A percentile compares a stretch with the other conserved stretches of the same genome.
Conservation (phyloP, 2,113 vertebrate species). For the Salminus brasiliensis region DNA sequence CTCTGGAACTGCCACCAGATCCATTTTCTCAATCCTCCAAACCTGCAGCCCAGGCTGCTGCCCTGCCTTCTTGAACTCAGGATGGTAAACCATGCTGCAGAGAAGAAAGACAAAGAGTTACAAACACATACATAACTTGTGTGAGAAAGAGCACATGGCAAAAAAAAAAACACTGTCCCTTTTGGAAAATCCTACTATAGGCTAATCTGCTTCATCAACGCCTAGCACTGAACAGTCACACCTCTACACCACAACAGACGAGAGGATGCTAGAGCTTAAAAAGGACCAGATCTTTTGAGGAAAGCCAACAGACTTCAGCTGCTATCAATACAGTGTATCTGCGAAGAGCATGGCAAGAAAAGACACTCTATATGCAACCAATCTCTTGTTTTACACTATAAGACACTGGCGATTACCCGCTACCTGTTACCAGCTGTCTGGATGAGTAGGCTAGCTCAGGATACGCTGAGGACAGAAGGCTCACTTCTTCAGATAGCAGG, state of each 20-base stretch:
- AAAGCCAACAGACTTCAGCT: neutral
- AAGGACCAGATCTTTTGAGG: neutral
- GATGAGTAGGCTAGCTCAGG: neutral
- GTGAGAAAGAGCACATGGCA: too few relatives aligned
- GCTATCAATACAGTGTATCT: neutral
- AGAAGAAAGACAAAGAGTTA: too few relatives aligned
- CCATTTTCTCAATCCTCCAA: constrained; percentile 95
- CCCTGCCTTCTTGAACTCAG: constrained; percentile 90
- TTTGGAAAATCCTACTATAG: too few relatives aligned
- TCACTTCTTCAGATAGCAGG: neutral
- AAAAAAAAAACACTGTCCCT: too few relatives aligned
- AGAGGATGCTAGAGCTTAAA: too few relatives aligned
- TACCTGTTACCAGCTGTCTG: neutral
- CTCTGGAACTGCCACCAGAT: constrained; percentile 90
- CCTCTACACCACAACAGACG: too few relatives aligned
- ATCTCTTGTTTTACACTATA: neutral
- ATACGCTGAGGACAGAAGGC: neutral
- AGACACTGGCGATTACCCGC: neutral
- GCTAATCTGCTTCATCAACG: too few relatives aligned
- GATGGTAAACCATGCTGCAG: constrained; percentile 87
- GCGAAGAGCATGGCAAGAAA: too few relatives aligned
- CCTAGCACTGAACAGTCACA: too few relatives aligned
- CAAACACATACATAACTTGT: too few relatives aligned
- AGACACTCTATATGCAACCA: too few relatives aligned
- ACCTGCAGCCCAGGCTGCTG: constrained; percentile 91